These are phyloP conservation scores for Phrynosoma blainvillii DNA, from an alignment of 2,113 vertebrate genomes.

Conservation along the genomic window DNA sequence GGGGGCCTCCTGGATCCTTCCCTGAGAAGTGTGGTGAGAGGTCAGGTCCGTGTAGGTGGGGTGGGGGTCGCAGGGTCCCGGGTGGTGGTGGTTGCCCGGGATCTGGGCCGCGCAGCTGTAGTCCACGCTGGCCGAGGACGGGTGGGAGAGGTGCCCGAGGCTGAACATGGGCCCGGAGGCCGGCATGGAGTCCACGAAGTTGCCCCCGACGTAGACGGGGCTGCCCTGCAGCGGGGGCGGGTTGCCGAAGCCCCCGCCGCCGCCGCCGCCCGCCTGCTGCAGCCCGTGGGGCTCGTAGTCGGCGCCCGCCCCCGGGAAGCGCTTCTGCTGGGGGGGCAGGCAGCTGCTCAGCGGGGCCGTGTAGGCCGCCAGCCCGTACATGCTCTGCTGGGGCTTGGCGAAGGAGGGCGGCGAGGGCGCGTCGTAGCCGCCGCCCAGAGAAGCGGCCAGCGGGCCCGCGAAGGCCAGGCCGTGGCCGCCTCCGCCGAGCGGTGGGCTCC, in stretches of 20 bases:
- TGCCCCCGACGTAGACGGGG: constrained; percentile 97
- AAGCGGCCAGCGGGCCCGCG: too few species aligned
- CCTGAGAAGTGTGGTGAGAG: constrained; percentile 98
- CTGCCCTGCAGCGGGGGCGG: constrained; percentile 96
- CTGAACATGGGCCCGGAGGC: constrained; percentile 99
- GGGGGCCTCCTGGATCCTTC: constrained; percentile 98
- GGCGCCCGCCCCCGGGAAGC: constrained; percentile 90
- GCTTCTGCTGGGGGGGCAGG: constrained; percentile 91
- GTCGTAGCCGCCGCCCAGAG: constrained; percentile 92
- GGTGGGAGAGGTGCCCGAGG: constrained; percentile 97
- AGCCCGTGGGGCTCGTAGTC: constrained; percentile 97
- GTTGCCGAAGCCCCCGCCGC: constrained; percentile 86
- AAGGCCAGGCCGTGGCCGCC: constrained; percentile 92
- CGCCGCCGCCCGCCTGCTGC: constrained; percentile 92
- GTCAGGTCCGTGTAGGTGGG: constrained; percentile 99
- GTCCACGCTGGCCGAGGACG: constrained; percentile 99
- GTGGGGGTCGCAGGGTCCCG: constrained; percentile 99
- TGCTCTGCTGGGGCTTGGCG: constrained; percentile 97
- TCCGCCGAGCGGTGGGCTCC: constrained; percentile 92
- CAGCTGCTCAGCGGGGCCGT: constrained; percentile 96
- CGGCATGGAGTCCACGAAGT: constrained; percentile 99
- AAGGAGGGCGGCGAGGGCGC: constrained; percentile 95
- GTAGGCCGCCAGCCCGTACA: constrained; percentile 98
- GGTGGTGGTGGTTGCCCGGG: constrained; percentile 97
- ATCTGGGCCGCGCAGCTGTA: constrained; percentile 99